Conservation (phyloP, 2,797 vertebrate genomes). For the Pseudochaenichthys georgianus region DNA sequence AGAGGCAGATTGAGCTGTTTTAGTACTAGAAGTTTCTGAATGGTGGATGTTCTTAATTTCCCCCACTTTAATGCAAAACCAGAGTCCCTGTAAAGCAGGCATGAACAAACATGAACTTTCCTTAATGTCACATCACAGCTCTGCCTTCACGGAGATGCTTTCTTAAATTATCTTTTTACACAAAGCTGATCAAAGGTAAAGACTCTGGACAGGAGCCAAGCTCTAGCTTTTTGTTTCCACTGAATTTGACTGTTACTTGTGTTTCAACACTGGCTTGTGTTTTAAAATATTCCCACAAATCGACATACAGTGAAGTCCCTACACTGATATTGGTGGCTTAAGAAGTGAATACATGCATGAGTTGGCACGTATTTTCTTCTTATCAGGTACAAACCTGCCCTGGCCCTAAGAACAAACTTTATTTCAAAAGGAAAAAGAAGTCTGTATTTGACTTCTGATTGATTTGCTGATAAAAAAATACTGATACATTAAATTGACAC, state of each 20-base stretch:
- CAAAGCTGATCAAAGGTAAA: background rate
- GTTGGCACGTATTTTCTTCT: background rate
- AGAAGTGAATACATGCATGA: background rate
- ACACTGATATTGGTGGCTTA: background rate
- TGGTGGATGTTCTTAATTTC: no score
- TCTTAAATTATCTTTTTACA: background rate
- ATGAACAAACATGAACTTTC: background rate
- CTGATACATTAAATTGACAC: background rate
- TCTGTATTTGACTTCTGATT: slow-evolving; percentile 15
- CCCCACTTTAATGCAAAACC: no score
- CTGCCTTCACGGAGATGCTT: slow-evolving; percentile 1
- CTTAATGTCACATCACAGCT: background rate
- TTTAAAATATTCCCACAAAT: background rate
- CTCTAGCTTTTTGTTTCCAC: background rate
- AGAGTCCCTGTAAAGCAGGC: background rate
- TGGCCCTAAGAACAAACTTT: slow-evolving; percentile 6
- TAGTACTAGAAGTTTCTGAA: no score
- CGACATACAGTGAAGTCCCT: background rate
- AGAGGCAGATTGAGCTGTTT: no score
- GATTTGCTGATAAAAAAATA: background rate
- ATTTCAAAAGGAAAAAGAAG: background rate
- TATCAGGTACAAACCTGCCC: slow-evolving; percentile 1
- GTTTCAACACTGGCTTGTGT: background rate
- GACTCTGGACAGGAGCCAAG: background rate
- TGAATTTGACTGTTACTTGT: background rate